A percentile compares a stretch with the other conserved stretches of the same genome.
Evolutionary conservation across 2,113 vertebrate species (phyloP).

Genomic region (Xenus cinereus): DNA sequence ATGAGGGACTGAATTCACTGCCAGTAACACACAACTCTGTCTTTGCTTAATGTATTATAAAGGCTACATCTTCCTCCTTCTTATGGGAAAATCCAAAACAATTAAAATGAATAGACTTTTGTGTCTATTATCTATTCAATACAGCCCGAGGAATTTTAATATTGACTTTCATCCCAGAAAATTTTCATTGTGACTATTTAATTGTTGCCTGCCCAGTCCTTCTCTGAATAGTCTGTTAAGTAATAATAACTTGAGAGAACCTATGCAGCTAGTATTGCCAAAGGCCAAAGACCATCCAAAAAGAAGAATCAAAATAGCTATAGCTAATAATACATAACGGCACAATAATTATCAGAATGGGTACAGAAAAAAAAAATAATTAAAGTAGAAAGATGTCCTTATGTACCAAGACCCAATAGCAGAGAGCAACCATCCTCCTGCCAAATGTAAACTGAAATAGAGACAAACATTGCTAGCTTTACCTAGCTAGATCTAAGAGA

Average conservation of each 20-base stretch:
- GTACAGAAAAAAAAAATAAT: background rate
- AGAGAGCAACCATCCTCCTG: background rate
- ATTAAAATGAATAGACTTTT: background rate
- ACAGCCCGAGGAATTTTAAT: background rate
- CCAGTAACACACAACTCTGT: background rate
- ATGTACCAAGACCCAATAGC: background rate
- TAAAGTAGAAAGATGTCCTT: background rate
- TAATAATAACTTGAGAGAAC: background rate
- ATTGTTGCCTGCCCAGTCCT: background rate
- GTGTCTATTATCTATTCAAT: background rate
- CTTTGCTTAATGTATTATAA: background rate
- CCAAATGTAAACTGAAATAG: background rate
- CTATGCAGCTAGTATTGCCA: background rate
- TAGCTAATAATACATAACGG: background rate
- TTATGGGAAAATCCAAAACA: background rate
- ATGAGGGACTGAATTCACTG: background rate
- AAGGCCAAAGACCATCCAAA: background rate
- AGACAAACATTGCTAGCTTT: background rate
- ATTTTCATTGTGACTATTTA: background rate
- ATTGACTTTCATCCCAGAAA: background rate
- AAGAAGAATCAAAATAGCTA: background rate
- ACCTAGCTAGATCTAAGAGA: background rate
- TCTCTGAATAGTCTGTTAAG: background rate
- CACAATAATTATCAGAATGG: background rate
- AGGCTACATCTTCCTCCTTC: background rate